Conservation (phyloP, 2,113 vertebrate species). For the Oreochromis niloticus region DNA sequence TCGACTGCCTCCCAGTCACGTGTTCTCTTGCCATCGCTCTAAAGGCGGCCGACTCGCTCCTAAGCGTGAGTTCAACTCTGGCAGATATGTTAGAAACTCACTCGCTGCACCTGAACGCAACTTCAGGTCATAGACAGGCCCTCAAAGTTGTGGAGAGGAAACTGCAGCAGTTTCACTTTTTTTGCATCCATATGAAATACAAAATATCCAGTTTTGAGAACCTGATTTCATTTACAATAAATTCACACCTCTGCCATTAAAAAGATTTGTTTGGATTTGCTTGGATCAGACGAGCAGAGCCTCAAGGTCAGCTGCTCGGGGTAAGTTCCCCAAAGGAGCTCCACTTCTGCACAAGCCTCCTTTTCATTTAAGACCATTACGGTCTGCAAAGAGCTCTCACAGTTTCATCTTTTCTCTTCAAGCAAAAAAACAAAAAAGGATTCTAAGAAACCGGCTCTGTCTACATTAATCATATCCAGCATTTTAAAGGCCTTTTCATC, state of each 20-base stretch:
- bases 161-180: background rate
- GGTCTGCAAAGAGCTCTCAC: background rate
- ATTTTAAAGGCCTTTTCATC: background rate
- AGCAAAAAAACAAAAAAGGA: background rate
- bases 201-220: background rate
- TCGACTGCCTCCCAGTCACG: background rate
- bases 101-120: background rate
- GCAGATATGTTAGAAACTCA: background rate
- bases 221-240: background rate
- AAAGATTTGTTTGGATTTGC: background rate
- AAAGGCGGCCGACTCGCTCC: accelerated
- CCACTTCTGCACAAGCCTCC: background rate
- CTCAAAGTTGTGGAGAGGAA: background rate
- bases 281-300: background rate
- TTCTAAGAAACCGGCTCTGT: background rate
- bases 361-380: background rate
- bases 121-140: background rate
- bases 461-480: background rate
- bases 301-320: background rate
- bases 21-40: background rate
- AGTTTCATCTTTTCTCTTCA: background rate
- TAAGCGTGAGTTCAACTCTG: background rate
- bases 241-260: background rate
- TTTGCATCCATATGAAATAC: background rate
- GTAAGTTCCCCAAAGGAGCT: background rate